These are phyloP conservation scores for Silurus asotus DNA, from an alignment of 2,113 vertebrate species.

Conservation along the genomic window DNA sequence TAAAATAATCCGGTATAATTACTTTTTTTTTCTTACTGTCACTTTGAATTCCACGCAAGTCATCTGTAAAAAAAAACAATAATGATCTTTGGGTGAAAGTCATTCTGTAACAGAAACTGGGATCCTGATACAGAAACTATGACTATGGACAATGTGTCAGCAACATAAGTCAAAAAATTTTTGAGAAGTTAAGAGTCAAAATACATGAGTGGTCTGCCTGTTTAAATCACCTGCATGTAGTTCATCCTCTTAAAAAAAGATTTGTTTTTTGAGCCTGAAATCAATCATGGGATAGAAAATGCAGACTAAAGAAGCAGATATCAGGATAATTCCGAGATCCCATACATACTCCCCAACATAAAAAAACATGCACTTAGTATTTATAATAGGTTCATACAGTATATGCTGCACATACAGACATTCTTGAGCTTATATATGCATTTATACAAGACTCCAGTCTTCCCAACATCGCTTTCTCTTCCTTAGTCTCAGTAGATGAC, in stretches of 20 bases:
- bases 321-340: background rate
- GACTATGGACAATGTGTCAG: background rate
- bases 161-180: background rate
- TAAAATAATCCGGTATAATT: slow-evolving; percentile 21
- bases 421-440: background rate
- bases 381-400: background rate
- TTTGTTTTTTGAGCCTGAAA: background rate
- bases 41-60: background rate
- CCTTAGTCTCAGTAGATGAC: slow-evolving; percentile 48
- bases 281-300: background rate
- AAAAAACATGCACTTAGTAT: background rate
- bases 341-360: background rate
- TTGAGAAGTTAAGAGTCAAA: background rate
- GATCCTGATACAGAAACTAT: background rate
- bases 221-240: background rate
- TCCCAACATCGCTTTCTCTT: background rate
- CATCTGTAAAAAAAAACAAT: slow-evolving; percentile 3
- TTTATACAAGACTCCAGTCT: background rate
- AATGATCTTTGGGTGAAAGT: background rate
- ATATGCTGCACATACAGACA: background rate
- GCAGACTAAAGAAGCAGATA: background rate
- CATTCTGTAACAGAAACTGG: background rate
- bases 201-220: background rate
- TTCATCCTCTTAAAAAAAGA: background rate
- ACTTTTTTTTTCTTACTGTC: slow-evolving; percentile 25